phyloP scores from a whole-genome alignment of 2,888 invertebrate species.

The Drosophila phalerata region DNA sequence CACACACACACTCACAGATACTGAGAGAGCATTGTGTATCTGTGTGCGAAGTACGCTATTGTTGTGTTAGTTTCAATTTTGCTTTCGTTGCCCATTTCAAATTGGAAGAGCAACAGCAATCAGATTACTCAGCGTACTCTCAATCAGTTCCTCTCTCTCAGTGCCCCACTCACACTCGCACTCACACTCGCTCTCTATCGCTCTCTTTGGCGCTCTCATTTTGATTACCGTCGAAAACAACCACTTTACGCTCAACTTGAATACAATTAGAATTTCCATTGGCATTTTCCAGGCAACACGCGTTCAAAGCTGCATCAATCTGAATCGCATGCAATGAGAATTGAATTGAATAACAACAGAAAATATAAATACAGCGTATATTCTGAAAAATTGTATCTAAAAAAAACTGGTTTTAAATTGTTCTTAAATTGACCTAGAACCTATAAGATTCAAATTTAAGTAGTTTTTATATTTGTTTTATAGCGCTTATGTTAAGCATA shows the following conservation, averaged over 20 bases:
- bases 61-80: conserved; percentile 56
- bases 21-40: conserved; percentile 37
- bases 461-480: background rate
- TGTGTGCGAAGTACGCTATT: conserved; percentile 32
- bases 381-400: background rate
- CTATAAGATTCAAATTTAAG: conserved; percentile 4
- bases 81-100: conserved; percentile 63
- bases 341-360: conserved; percentile 1
- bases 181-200: background rate
- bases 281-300: conserved; percentile 60
- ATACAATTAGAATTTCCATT: conserved; percentile 59
- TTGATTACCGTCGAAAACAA: conserved; percentile 58
- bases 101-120: conserved; percentile 35
- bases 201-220: conserved; percentile 9
- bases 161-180: background rate
- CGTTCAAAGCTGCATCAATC: conserved; percentile 7
- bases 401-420: background rate
- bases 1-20: conserved; percentile 2
- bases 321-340: conserved; percentile 4
- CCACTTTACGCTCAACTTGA: conserved; percentile 66
- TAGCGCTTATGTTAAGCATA: background rate
- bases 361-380: background rate
- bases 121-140: conserved; percentile 18
- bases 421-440: background rate
- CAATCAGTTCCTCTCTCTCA: conserved; percentile 13